Percentiles rank a stretch among this genome's conserved stretches.
phyloP scores from a whole-genome alignment of 2,888 invertebrate genomes.

The Synanthedon andrenaeformis region DNA sequence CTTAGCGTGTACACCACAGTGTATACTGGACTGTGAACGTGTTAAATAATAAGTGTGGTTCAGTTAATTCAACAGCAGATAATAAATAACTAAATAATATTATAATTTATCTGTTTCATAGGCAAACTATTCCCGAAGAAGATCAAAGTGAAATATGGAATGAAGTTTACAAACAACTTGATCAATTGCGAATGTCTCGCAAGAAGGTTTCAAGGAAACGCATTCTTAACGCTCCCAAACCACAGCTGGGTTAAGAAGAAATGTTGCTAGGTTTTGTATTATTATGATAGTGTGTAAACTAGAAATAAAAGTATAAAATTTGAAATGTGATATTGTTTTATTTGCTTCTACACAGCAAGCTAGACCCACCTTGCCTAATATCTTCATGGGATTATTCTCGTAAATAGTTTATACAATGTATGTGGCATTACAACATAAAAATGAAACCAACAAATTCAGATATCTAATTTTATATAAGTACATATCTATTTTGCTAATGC shows the following conservation, averaged over 20 bases:
- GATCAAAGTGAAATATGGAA: conserved; percentile 88
- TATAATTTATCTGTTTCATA: conserved; percentile 26
- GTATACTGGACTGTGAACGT: too few relatives aligned
- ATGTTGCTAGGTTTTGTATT: background rate
- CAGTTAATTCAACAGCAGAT: too few relatives aligned
- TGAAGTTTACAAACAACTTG: conserved; percentile 83
- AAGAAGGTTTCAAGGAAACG: conserved; percentile 54
- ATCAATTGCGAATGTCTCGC: conserved; percentile 76
- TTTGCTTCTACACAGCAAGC: background rate
- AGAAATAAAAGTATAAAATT: background rate
- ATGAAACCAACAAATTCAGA: too few relatives aligned
- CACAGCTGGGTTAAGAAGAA: conserved; percentile 38
- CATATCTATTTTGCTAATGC: too few relatives aligned
- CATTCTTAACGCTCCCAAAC: conserved; percentile 38
- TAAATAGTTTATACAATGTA: too few relatives aligned
- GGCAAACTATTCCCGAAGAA: conserved; percentile 86
- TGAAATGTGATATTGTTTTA: background rate
- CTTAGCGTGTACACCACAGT: too few relatives aligned
- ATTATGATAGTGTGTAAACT: background rate
- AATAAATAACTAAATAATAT: too few relatives aligned
- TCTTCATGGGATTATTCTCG: too few relatives aligned
- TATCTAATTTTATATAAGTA: too few relatives aligned
- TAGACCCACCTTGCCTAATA: too few relatives aligned
- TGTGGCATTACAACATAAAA: too few relatives aligned
- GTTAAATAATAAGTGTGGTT: too few relatives aligned